These are phyloP conservation scores for Microctenopoma steveboyesi DNA, from an alignment of 2,797 vertebrate species.

Conservation along the genomic window DNA sequence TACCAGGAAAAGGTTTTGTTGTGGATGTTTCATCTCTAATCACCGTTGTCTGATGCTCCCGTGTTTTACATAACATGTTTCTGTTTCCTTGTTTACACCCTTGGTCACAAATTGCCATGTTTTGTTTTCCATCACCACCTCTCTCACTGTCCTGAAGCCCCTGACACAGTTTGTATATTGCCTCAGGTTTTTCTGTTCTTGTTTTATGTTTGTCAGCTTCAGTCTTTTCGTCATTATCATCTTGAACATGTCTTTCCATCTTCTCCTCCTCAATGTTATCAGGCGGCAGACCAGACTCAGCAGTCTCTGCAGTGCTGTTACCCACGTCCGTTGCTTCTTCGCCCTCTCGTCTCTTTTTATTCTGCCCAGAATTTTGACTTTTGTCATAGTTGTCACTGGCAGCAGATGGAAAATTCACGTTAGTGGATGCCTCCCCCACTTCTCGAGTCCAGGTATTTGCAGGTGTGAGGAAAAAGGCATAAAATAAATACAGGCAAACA, in stretches of 20 bases:
- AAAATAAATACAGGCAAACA: neutral
- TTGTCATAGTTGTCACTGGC: neutral
- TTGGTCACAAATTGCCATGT: neutral
- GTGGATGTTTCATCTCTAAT: no score
- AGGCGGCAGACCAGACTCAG: no score
- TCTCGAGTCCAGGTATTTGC: neutral
- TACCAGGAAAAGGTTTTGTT: no score
- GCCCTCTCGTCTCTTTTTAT: neutral
- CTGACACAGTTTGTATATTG: no score
- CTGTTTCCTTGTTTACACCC: neutral
- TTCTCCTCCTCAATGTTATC: no score
- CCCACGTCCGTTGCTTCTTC: no score
- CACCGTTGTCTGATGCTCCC: neutral
- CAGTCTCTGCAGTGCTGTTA: neutral
- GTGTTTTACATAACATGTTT: neutral
- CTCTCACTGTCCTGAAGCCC: no score
- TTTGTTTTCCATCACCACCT: neutral
- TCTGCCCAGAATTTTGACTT: neutral
- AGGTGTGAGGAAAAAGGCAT: neutral
- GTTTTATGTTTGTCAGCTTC: no score
- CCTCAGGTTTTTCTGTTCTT: no score
- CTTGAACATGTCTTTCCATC: no score
- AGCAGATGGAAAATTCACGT: neutral
- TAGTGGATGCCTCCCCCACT: rapidly evolving
- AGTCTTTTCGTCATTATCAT: no score